These are phyloP conservation scores for Mythimna lalbum DNA, from an alignment of 2,888 invertebrate genomes.

Conservation along the genomic window DNA sequence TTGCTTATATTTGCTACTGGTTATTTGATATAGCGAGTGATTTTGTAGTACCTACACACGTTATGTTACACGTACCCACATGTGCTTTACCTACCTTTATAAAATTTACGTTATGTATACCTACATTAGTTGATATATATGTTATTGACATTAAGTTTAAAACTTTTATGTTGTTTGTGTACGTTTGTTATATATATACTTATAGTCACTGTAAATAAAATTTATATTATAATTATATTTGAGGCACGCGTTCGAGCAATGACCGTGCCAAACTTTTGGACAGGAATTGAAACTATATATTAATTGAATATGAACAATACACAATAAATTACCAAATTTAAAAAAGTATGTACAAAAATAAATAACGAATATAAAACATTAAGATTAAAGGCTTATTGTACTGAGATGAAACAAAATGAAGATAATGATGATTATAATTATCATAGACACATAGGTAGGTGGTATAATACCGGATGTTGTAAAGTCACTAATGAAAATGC, in stretches of 20 bases:
- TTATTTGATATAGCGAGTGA: slow-evolving; percentile 31
- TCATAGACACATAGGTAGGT: slow-evolving; percentile 46
- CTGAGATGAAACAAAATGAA: slow-evolving; percentile 59
- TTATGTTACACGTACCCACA: slow-evolving; percentile 27
- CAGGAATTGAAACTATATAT: slow-evolving; percentile 81
- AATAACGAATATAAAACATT: slow-evolving; percentile 70
- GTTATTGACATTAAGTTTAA: slow-evolving; percentile 23
- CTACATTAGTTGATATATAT: slow-evolving; percentile 8
- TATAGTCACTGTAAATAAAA: slow-evolving; percentile 60
- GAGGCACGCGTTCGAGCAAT: slow-evolving; percentile 63
- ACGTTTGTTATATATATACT: slow-evolving; percentile 35
- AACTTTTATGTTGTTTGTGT: slow-evolving; percentile 27
- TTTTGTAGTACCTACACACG: slow-evolving; percentile 18
- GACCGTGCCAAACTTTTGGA: slow-evolving; percentile 74
- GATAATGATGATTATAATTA: slow-evolving; percentile 42
- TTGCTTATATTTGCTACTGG: slow-evolving; percentile 53
- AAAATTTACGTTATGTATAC: slow-evolving; percentile 18
- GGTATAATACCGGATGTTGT: slow-evolving; percentile 41
- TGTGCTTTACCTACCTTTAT: slow-evolving; percentile 27
- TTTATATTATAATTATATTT: slow-evolving; percentile 60
- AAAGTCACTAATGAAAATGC: slow-evolving; percentile 40
- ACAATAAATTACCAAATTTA: slow-evolving; percentile 66
- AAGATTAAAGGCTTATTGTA: slow-evolving; percentile 65
- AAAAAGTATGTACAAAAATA: slow-evolving; percentile 77
- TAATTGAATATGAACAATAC: slow-evolving; percentile 64